Base-by-base conservation (phyloP, 64 coral and sea anemone genomes). In the Cladopsammia gracilis region DNA sequence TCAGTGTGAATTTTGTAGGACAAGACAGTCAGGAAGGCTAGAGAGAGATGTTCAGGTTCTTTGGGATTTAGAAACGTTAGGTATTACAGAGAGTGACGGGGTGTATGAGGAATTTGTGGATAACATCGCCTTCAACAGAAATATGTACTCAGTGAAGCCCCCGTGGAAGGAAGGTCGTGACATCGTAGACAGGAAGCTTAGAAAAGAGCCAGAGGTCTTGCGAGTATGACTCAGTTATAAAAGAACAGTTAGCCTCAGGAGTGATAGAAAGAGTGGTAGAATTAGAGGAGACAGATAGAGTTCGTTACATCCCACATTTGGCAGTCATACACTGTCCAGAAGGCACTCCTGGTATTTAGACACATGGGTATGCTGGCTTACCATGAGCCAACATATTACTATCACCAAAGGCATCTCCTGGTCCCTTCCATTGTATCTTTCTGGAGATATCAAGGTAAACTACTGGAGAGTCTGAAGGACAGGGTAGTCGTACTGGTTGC, bases 1-100 rank as follows among this genome's bases (percentile, higher is more conserved):
- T 75, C 5, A 20, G 15, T 18, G 61, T 67, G 25, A 70, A 70
- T 48, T 24, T 87, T 56, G 48, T 87, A 71, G 66, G 84, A 25
- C 13, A 1, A 25, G 84, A 87, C 7, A 15, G 84, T 6, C 84
- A 87, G 84, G 5, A 1, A 71, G 48, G 1, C 8, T 90, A 13
- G 88, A 79, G 15, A 7, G 48, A 46, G 75, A 26, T 15, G 14
- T 90, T 12, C 69, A 74, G 19, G 24, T 19, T 22, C 34, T 91
- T 22, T 91, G 89, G 78, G 89, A 91, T 24, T 73, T 90, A 50
- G 89, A 91, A 73, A 91, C 77, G 4, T 25, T 91, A 16, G 89
- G 89, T 6, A 74, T 91, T 0, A 72, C 26, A 19, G 57, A 77
- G 67, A 62, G 48, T 52, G 52, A 62, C 72, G 78, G 70, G 20